A percentile compares a stretch with the other conserved stretches of the same genome.
phyloP scores from a whole-genome alignment of 1,140 invertebrate species.

The Drosophila murphyi region DNA sequence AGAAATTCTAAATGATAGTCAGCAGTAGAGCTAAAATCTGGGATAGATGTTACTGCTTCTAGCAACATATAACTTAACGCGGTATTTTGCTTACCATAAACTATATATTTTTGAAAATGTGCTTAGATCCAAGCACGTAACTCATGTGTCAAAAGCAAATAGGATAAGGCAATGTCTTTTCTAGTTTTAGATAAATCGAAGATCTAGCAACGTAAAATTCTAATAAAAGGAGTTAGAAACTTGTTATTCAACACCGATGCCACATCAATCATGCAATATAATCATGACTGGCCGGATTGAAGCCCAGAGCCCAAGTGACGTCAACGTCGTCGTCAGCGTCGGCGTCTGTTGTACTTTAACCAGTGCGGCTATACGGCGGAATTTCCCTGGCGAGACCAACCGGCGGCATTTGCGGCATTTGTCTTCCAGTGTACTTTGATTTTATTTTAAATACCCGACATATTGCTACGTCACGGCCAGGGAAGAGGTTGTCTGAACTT shows the following conservation, averaged over 20 bases:
- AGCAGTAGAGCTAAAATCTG: too few species aligned
- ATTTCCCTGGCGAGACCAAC: conserved; percentile 77
- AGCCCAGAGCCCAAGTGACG: conserved; percentile 37
- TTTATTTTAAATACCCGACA: conserved; percentile 49
- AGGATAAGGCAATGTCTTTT: too few species aligned
- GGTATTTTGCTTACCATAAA: too few species aligned
- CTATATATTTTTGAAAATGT: too few species aligned
- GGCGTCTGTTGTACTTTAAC: conserved; percentile 52
- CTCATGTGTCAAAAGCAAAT: too few species aligned
- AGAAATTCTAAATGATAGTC: too few species aligned
- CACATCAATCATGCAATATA: conserved; percentile 43
- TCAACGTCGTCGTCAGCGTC: conserved; percentile 14
- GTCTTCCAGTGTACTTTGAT: conserved; percentile 60
- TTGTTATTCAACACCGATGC: conserved; percentile 60
- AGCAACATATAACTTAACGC: too few species aligned
- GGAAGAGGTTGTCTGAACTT: background rate
- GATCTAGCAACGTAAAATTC: too few species aligned
- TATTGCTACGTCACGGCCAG: conserved; percentile 23
- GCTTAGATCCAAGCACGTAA: too few species aligned
- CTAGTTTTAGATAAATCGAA: too few species aligned
- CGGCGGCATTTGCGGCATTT: conserved; percentile 23
- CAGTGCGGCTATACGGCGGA: conserved; percentile 65
- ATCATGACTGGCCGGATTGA: conserved; percentile 41
- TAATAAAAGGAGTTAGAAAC: too few species aligned
- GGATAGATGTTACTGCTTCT: too few species aligned